A percentile compares a stretch with the other conserved stretches of the same genome.
Conservation (phyloP, 2,113 vertebrate species). For the Bucco capensis region DNA sequence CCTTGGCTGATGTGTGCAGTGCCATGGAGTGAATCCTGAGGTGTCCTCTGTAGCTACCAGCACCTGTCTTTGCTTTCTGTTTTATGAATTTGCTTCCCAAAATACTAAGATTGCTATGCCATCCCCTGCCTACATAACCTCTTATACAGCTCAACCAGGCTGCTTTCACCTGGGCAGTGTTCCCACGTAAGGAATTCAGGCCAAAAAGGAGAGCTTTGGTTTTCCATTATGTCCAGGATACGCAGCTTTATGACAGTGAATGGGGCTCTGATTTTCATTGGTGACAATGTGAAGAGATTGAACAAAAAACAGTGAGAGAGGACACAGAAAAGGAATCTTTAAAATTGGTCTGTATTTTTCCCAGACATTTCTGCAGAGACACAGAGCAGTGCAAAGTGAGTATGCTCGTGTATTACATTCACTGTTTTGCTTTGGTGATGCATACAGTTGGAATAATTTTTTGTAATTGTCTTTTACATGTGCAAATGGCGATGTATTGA, state of each 20-base stretch:
- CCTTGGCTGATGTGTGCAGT: background rate
- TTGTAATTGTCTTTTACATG: slow-evolving; percentile 4
- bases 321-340: background rate
- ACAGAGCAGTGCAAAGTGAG: background rate
- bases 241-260: background rate
- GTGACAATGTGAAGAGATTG: background rate
- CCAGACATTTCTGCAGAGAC: background rate
- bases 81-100: background rate
- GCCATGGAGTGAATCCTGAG: background rate
- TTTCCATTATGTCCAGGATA: background rate
- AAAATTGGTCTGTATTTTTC: background rate
- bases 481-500: background rate
- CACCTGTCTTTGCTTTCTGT: background rate
- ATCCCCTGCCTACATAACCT: background rate
- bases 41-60: background rate
- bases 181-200: background rate
- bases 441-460: background rate
- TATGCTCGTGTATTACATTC: background rate
- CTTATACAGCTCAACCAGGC: background rate
- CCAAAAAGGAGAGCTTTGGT: background rate
- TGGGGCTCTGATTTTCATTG: background rate
- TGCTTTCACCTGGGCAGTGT: background rate
- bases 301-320: background rate
- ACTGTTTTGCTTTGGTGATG: background rate
- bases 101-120: background rate